Evolutionary conservation across 1,140 invertebrate genomes (phyloP).

Genomic region (Elysia chlorotica): DNA sequence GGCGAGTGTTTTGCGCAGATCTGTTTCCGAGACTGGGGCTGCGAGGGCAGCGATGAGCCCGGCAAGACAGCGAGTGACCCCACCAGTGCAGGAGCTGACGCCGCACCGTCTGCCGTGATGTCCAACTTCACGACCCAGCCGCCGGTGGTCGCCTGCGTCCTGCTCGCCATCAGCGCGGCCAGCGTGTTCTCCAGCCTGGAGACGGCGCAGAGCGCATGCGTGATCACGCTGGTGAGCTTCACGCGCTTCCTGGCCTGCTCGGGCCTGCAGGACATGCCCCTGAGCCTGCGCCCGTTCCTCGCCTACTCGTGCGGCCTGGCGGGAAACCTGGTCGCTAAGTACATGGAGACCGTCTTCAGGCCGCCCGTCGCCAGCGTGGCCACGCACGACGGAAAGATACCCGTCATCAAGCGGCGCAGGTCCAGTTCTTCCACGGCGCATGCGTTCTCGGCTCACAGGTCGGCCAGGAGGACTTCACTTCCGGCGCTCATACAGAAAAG

Average conservation of each 20-base stretch:
- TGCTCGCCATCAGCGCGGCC: constrained; percentile 50
- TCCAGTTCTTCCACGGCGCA: constrained; percentile 55
- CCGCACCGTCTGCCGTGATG: constrained; percentile 12
- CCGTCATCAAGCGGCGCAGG: constrained; percentile 55
- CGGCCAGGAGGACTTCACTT: constrained; percentile 56
- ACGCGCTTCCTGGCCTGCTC: constrained; percentile 56
- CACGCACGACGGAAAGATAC: constrained; percentile 58
- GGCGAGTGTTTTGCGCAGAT: constrained; percentile 58
- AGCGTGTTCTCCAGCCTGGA: constrained; percentile 59
- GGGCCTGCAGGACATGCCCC: constrained; percentile 48
- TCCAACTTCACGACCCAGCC: constrained; percentile 45
- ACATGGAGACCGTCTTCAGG: constrained; percentile 57
- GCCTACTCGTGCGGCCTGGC: constrained; percentile 56
- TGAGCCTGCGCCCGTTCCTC: constrained; percentile 51
- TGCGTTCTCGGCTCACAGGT: constrained; percentile 47
- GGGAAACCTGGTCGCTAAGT: constrained; percentile 60
- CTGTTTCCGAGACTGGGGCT: constrained; percentile 34
- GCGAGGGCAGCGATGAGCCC: constrained; percentile 15
- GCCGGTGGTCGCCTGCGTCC: constrained; percentile 47
- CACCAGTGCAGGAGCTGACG: neutral
- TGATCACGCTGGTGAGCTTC: constrained; percentile 57
- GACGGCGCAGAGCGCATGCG: constrained; percentile 51
- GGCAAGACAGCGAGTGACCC: constrained; percentile 6
- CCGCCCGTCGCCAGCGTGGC: constrained; percentile 52
- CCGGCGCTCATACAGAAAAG: constrained; percentile 60